Evolutionary conservation across 2,888 invertebrate genomes (phyloP).

Genomic region (Clanis bilineata): DNA sequence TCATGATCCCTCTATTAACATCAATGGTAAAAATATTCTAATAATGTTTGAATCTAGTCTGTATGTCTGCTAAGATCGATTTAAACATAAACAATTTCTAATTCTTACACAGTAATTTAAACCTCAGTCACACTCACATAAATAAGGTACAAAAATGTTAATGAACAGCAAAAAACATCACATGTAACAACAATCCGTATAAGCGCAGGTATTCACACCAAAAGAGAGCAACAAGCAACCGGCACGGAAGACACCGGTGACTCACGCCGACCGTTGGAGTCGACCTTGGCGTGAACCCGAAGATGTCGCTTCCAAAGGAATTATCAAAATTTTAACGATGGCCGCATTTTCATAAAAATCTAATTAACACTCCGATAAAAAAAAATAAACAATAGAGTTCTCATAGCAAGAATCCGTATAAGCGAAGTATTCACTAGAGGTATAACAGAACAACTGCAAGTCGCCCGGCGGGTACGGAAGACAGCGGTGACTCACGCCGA

Average conservation of each 20-base stretch:
- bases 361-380: too few species aligned
- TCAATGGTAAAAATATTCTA: too few species aligned
- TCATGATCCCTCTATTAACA: too few species aligned
- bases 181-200: constrained; percentile 23
- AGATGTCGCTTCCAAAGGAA: constrained; percentile 55
- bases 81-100: too few species aligned
- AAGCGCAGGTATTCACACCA: constrained; percentile 37
- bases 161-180: background rate
- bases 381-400: too few species aligned
- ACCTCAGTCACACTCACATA: too few species aligned
- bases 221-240: constrained; percentile 35
- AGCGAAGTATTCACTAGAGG: constrained; percentile 37
- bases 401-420: constrained; percentile 27
- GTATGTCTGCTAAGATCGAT: too few species aligned
- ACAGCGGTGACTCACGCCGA: constrained; percentile 46
- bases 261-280: constrained; percentile 49
- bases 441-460: constrained; percentile 37
- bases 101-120: too few species aligned
- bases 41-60: too few species aligned
- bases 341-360: constrained; percentile 38
- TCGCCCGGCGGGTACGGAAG: constrained; percentile 31
- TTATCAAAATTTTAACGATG: constrained; percentile 58
- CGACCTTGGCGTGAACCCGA: constrained; percentile 48
- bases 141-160: too few species aligned
- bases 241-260: constrained; percentile 34